Evolutionary conservation across 2,888 invertebrate genomes (phyloP), one percentile per base, ranked within the genome.

Genomic region (Tanytarsus gracilentus): DNA sequence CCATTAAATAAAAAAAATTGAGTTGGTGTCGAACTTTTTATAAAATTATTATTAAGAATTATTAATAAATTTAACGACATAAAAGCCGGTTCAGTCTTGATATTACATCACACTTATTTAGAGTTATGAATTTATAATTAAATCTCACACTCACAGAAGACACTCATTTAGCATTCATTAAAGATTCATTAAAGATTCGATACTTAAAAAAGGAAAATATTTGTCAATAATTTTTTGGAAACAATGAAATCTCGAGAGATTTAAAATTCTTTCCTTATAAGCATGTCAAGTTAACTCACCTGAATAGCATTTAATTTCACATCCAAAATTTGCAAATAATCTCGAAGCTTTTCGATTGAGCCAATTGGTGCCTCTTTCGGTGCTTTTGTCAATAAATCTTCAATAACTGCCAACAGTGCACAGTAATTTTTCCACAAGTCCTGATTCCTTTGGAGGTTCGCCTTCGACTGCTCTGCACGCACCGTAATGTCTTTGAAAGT

Each of bases 221-320:
- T n/a, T n/a, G n/a, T n/a, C n/a, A n/a, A n/a, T n/a, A n/a, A n/a
- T n/a, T n/a, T n/a, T n/a, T n/a, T n/a, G n/a, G n/a, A n/a, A n/a
- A n/a, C n/a, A n/a, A n/a, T n/a, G n/a, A n/a, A 36, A 36, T 36
- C 14, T 36, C 36, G 16, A 2, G 36, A 16, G 4, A n/a, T 4
- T n/a, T n/a, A 36, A 2, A 36, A 33, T 2, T 36, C 1, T 36
- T 36, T 11, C 4, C n/a, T 11, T 30, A 21, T 11, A 59, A 3
- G 3, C 3, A 30, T 30, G 9, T 5, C n/a, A 36, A 36, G 16
- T 16, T 11, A 44, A 77, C 83, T 83, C 69, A 85, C 85, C 83
- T 85, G 83, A 64, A 85, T 76, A 67, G 84, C 85, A 66, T 81
- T 82, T 68, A 73, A 69, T 18, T 60, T 60, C 16, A 33, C 23